Percentiles rank a stretch among this genome's conserved stretches.
These are phyloP conservation scores for Beris chalybata DNA, from an alignment of 2,888 invertebrate species.

Conservation along the genomic window DNA sequence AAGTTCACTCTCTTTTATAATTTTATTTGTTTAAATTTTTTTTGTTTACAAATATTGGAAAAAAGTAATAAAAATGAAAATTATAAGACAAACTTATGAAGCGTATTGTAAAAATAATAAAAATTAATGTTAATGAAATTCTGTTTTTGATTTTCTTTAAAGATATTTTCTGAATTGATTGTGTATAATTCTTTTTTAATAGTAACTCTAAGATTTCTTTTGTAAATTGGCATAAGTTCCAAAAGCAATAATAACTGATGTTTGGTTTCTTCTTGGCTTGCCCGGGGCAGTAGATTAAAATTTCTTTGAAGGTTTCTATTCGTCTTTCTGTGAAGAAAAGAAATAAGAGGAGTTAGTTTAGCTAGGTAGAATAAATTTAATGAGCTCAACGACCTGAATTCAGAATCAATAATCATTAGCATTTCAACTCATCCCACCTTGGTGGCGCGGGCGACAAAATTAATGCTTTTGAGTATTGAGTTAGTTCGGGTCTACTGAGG, in stretches of 20 bases:
- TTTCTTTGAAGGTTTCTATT: slow-evolving; percentile 5
- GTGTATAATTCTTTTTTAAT: neutral
- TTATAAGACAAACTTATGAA: slow-evolving; percentile 9
- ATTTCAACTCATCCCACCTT: too few species aligned
- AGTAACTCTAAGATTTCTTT: slow-evolving; percentile 1
- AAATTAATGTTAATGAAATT: neutral
- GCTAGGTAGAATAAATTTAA: too few species aligned
- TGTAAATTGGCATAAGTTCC: slow-evolving; percentile 24
- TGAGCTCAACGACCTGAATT: too few species aligned
- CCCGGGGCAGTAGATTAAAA: slow-evolving; percentile 13
- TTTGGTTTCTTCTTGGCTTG: slow-evolving; percentile 6
- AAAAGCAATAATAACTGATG: slow-evolving; percentile 22
- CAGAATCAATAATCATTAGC: too few species aligned
- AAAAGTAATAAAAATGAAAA: slow-evolving; percentile 11
- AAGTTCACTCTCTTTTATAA: too few species aligned
- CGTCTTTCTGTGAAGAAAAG: slow-evolving; percentile 31
- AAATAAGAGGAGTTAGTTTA: neutral
- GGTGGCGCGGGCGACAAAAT: too few species aligned
- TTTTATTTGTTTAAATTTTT: too few species aligned
- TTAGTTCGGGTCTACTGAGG: neutral
- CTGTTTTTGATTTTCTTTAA: neutral
- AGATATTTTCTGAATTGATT: slow-evolving; percentile 3
- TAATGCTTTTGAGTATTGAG: neutral
- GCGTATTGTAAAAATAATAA: too few species aligned
- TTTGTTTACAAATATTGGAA: neutral